These are phyloP conservation scores for Asarcornis scutulata DNA, from an alignment of 2,113 vertebrate species.

Conservation along the genomic window DNA sequence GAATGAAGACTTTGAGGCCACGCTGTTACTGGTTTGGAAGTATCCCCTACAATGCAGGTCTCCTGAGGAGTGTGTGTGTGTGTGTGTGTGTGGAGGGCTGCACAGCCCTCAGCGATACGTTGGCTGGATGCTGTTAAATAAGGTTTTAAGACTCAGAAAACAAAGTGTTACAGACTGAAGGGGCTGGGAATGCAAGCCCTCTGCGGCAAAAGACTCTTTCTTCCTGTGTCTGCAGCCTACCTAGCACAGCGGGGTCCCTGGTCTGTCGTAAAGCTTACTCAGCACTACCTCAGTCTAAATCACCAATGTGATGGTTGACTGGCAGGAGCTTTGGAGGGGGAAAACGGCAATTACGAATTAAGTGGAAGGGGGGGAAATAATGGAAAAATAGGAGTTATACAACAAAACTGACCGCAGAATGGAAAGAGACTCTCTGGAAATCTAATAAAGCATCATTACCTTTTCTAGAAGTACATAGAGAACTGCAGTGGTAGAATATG, in stretches of 20 bases:
- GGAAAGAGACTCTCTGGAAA: conserved; percentile 40
- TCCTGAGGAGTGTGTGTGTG: neutral
- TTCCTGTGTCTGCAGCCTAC: neutral
- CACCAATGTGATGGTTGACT: conserved; percentile 33
- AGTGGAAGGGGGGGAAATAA: conserved; percentile 28
- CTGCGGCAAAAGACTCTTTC: neutral
- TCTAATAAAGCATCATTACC: conserved; percentile 47
- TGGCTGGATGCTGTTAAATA: neutral
- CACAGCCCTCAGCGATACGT: neutral
- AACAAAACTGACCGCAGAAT: conserved; percentile 36
- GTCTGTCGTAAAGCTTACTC: conserved; percentile 9
- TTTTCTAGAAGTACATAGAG: neutral
- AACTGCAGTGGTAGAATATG: neutral
- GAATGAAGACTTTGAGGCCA: neutral
- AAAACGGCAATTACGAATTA: conserved; percentile 15
- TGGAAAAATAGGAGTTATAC: conserved; percentile 30
- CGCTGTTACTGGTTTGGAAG: neutral
- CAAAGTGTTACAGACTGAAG: neutral
- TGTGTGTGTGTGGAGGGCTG: neutral
- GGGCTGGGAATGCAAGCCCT: neutral
- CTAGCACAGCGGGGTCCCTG: neutral
- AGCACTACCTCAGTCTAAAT: neutral
- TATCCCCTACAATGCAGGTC: neutral
- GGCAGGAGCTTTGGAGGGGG: conserved; percentile 42
- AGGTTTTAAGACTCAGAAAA: neutral